phyloP scores from a whole-genome alignment of 30 jellyfish, hydroid and myxozoan species.

The Pseudorhiza aurosa region DNA sequence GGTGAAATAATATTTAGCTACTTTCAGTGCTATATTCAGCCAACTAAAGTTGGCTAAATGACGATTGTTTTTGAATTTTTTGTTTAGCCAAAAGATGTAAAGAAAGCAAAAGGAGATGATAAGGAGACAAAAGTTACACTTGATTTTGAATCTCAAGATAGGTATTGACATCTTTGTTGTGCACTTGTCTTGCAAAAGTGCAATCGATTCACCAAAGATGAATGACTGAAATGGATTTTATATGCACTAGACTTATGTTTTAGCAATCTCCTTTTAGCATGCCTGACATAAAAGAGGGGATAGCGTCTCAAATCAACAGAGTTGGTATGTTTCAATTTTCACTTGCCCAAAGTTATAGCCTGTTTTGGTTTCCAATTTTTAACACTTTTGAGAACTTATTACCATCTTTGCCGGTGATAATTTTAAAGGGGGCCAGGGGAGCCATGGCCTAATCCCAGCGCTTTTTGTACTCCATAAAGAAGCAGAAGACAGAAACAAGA shows the following conservation, averaged over 20 bases:
- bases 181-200: background rate
- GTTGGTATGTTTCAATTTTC: constrained; percentile 34
- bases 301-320: constrained; percentile 45
- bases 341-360: too few species aligned
- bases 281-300: constrained; percentile 49
- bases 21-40: too few species aligned
- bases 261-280: constrained; percentile 1
- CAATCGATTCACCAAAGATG: too few species aligned
- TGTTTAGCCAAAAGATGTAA: constrained; percentile 7
- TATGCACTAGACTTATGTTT: background rate
- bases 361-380: too few species aligned
- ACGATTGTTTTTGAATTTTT: background rate
- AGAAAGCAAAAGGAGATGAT: constrained; percentile 30
- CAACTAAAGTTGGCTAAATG: too few species aligned
- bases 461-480: too few species aligned
- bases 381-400: too few species aligned
- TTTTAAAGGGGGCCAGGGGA: too few species aligned
- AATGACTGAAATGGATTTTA: background rate
- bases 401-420: too few species aligned
- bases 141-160: constrained; percentile 57
- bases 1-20: too few species aligned
- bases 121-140: constrained; percentile 45
- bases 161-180: background rate
- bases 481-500: too few species aligned
- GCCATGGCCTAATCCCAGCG: too few species aligned